These are phyloP conservation scores for Probosciger aterrimus DNA, from an alignment of 2,113 vertebrate genomes.

Conservation along the genomic window DNA sequence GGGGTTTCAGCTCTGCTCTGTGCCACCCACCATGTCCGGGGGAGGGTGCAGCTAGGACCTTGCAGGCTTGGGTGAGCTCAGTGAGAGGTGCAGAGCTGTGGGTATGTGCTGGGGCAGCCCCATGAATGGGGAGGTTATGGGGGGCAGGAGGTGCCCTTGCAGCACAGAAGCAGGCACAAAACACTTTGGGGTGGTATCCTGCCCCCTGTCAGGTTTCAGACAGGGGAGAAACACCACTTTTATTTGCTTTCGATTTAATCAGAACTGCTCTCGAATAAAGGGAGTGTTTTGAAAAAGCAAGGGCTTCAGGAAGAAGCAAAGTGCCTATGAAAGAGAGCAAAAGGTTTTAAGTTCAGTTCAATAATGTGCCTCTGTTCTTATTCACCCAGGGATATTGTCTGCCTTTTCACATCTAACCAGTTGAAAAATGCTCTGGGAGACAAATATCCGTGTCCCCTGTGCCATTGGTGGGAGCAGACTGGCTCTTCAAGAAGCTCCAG, in stretches of 20 bases:
- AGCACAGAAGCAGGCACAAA: background rate
- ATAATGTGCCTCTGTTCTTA: fast-evolving
- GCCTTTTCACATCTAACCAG: background rate
- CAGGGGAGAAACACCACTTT: background rate
- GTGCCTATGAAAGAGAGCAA: fast-evolving
- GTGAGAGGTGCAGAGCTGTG: too few species aligned
- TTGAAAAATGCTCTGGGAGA: background rate
- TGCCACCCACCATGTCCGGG: fast-evolving
- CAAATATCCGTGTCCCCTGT: background rate
- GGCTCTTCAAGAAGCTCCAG: background rate
- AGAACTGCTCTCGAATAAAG: background rate
- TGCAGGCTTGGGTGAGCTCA: background rate
- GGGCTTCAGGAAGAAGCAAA: background rate
- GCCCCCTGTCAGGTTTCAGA: background rate
- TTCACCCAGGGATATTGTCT: background rate
- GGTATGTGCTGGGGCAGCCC: too few species aligned
- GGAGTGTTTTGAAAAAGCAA: background rate
- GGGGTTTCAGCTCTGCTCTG: background rate
- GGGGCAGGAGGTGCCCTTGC: background rate
- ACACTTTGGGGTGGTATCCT: fast-evolving
- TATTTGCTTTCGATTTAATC: background rate
- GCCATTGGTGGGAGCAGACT: fast-evolving
- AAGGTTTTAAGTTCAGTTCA: background rate
- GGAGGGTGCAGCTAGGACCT: fast-evolving
- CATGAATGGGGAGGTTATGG: too few species aligned